phyloP scores from a whole-genome alignment of 92 coral and sea anemone genomes.

The Virgularia gustaviana region DNA sequence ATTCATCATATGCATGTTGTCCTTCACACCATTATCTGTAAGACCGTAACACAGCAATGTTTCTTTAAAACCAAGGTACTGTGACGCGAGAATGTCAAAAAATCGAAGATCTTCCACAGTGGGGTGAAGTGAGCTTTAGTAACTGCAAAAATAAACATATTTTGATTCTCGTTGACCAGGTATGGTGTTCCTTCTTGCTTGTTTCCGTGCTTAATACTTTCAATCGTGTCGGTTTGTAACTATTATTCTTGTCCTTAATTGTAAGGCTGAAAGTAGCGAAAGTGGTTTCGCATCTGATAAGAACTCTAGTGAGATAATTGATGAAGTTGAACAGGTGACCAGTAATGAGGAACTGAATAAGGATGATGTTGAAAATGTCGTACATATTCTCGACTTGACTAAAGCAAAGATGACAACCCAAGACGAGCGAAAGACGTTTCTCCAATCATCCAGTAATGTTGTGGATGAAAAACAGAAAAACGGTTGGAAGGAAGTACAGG shows the following conservation, averaged over 20 bases:
- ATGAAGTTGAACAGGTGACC: background rate
- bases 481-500: constrained; percentile 4
- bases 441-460: constrained; percentile 27
- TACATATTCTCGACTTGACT: background rate
- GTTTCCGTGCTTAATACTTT: too few relatives aligned
- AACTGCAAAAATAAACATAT: constrained; percentile 17
- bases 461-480: background rate
- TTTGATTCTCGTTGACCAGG: constrained; percentile 17
- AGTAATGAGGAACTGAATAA: background rate
- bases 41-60: too few relatives aligned
- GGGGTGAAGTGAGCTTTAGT: constrained; percentile 44
- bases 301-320: background rate
- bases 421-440: constrained; percentile 6
- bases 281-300: constrained; percentile 19
- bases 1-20: too few relatives aligned
- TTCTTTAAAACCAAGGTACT: constrained; percentile 5
- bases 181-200: background rate
- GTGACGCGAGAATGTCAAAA: constrained; percentile 27
- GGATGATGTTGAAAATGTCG: constrained; percentile 7
- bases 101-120: background rate
- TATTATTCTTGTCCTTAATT: too few relatives aligned
- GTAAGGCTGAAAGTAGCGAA: background rate
- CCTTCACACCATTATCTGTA: too few relatives aligned
- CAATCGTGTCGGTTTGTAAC: too few relatives aligned
- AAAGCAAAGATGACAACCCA: background rate